Evolutionary conservation across 2,113 vertebrate genomes (phyloP).

Genomic region (Cromileptes altivelis): DNA sequence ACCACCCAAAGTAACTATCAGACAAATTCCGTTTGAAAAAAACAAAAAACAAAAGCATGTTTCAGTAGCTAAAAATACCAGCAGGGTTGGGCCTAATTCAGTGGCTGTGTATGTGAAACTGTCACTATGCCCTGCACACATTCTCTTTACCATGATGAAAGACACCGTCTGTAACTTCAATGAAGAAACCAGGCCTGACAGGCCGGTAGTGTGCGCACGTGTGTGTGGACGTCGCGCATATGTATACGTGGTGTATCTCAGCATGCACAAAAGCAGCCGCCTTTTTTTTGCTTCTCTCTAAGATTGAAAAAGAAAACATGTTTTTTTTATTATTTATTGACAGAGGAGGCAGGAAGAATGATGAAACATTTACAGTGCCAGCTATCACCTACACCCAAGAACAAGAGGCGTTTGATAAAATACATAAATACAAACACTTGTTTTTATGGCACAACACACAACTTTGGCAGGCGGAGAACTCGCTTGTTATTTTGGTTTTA

Average conservation of each 20-base stretch:
- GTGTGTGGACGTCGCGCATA: slow-evolving; percentile 8
- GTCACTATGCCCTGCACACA: slow-evolving; percentile 49
- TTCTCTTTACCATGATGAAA: slow-evolving; percentile 67
- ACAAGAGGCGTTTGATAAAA: slow-evolving; percentile 49
- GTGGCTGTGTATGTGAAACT: slow-evolving; percentile 38
- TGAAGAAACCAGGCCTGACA: slow-evolving; percentile 58
- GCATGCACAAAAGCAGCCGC: slow-evolving; percentile 2
- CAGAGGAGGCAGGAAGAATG: slow-evolving; percentile 47
- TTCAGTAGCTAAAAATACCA: slow-evolving; percentile 61
- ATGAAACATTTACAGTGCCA: slow-evolving; percentile 70
- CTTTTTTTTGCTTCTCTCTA: slow-evolving; percentile 29
- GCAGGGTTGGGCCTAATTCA: slow-evolving; percentile 38
- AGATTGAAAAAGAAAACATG: slow-evolving; percentile 32
- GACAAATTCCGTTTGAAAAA: slow-evolving; percentile 42
- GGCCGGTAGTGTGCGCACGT: slow-evolving; percentile 3
- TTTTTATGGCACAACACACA: slow-evolving; percentile 34
- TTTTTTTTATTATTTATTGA: slow-evolving; percentile 32
- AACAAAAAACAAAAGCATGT: neutral
- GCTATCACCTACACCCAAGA: slow-evolving; percentile 53
- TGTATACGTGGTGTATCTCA: slow-evolving; percentile 19
- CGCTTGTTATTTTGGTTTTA: slow-evolving; percentile 34
- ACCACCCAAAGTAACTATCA: slow-evolving; percentile 50
- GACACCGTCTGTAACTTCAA: slow-evolving; percentile 47
- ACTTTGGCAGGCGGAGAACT: slow-evolving; percentile 24
- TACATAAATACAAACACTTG: slow-evolving; percentile 36